Percentiles rank a stretch among this genome's conserved stretches.
phyloP scores from a whole-genome alignment of 2,797 vertebrate genomes.

The Periparus ater region DNA sequence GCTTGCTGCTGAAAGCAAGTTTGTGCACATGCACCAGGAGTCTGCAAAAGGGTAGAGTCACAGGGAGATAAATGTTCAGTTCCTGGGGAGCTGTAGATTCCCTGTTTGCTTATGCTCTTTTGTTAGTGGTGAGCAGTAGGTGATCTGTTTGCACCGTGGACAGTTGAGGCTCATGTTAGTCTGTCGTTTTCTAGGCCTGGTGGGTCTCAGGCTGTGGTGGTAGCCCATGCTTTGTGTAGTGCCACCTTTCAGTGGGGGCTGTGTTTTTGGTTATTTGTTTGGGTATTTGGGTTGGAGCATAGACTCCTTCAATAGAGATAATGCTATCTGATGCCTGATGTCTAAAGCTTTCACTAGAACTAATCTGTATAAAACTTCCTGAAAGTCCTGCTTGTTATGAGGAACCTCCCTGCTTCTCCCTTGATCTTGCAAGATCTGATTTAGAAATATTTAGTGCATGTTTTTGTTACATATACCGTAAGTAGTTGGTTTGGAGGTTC shows the following conservation, averaged over 20 bases:
- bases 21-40: background rate
- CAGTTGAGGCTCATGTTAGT: background rate
- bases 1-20: background rate
- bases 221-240: background rate
- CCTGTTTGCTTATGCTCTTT: background rate
- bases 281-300: background rate
- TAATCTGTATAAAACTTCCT: background rate
- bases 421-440: background rate
- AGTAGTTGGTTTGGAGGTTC: background rate
- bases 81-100: background rate
- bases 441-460: background rate
- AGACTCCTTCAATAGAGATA: background rate
- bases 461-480: background rate
- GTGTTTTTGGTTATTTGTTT: background rate
- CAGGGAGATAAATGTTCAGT: background rate
- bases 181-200: background rate
- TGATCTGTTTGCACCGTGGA: background rate
- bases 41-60: background rate
- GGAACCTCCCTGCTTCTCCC: background rate
- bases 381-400: background rate
- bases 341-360: background rate
- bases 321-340: background rate
- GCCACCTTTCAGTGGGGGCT: background rate
- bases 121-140: background rate
- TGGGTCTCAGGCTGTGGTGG: background rate